A percentile compares a stretch with the other conserved stretches of the same genome.
Evolutionary conservation across 2,888 invertebrate species (phyloP).

Genomic region (Gibbula magus): DNA sequence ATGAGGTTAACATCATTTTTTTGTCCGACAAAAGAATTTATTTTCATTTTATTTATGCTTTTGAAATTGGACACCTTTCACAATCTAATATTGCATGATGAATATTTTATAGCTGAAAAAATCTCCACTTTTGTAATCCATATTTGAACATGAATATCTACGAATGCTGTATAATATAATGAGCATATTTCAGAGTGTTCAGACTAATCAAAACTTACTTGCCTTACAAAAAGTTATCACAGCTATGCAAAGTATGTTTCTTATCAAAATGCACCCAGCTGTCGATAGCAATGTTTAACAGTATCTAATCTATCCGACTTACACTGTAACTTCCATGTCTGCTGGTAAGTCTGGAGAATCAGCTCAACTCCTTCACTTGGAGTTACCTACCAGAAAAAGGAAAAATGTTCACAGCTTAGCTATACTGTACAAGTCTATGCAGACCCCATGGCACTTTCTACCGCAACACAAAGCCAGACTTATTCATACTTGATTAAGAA

Average conservation of each 20-base stretch:
- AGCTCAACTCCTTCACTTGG: too few species aligned
- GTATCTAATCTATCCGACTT: background rate
- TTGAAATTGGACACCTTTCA: too few species aligned
- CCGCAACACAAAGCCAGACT: background rate
- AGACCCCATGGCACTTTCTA: conserved; percentile 9
- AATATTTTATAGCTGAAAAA: too few species aligned
- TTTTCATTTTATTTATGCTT: too few species aligned
- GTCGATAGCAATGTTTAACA: background rate
- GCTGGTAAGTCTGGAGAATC: background rate
- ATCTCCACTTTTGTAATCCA: too few species aligned
- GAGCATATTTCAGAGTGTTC: too few species aligned
- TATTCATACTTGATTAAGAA: conserved; percentile 18
- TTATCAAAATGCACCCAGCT: background rate
- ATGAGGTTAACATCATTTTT: too few species aligned
- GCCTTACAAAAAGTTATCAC: background rate
- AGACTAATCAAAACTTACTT: too few species aligned
- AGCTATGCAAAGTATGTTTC: background rate
- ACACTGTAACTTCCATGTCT: conserved; percentile 6
- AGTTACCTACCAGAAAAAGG: background rate
- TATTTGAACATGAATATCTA: too few species aligned
- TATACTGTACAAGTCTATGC: background rate
- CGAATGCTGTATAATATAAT: too few species aligned
- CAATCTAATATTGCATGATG: too few species aligned
- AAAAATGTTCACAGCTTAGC: background rate
- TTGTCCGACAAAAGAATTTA: too few species aligned